These are phyloP conservation scores for Spatulosminthurus flaviceps DNA, from an alignment of 2,888 invertebrate species.

Conservation along the genomic window DNA sequence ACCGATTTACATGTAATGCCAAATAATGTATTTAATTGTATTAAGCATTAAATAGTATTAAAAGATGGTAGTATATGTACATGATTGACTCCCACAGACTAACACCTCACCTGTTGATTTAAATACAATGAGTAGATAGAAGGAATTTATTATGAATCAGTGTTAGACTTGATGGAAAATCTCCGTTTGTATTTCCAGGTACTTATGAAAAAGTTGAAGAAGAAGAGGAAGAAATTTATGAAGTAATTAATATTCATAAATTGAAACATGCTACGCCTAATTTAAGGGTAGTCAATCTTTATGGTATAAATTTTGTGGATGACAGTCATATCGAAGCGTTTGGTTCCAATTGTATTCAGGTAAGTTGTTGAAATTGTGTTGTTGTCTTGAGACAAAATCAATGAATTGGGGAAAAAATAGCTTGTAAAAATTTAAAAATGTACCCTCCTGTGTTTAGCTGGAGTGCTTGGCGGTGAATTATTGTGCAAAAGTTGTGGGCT, in stretches of 20 bases:
- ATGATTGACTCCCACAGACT: no score
- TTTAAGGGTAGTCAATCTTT: slow-evolving; percentile 94
- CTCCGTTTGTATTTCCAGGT: no score
- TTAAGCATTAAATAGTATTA: no score
- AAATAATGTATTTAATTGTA: no score
- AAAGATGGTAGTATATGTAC: no score
- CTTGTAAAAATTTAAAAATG: no score
- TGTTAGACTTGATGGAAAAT: neutral
- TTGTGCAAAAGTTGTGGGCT: slow-evolving; percentile 95
- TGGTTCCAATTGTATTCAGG: slow-evolving; percentile 93
- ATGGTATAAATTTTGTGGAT: slow-evolving; percentile 98
- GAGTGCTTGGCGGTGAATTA: slow-evolving; percentile 97
- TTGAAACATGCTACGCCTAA: slow-evolving; percentile 98
- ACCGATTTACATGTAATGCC: no score
- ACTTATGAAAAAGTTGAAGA: slow-evolving; percentile 98
- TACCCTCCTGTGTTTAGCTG: slow-evolving; percentile 71
- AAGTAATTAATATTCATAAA: slow-evolving; percentile 98
- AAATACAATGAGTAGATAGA: no score
- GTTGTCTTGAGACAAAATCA: no score
- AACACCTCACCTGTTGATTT: no score
- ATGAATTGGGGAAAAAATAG: no score
- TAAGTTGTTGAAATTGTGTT: slow-evolving; percentile 64
- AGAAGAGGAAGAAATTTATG: slow-evolving; percentile 99
- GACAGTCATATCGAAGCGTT: slow-evolving; percentile 99
- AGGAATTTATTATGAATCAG: no score